These are phyloP conservation scores for Alloscopus bannaensis DNA, from an alignment of 2,888 invertebrate genomes.

Conservation along the genomic window DNA sequence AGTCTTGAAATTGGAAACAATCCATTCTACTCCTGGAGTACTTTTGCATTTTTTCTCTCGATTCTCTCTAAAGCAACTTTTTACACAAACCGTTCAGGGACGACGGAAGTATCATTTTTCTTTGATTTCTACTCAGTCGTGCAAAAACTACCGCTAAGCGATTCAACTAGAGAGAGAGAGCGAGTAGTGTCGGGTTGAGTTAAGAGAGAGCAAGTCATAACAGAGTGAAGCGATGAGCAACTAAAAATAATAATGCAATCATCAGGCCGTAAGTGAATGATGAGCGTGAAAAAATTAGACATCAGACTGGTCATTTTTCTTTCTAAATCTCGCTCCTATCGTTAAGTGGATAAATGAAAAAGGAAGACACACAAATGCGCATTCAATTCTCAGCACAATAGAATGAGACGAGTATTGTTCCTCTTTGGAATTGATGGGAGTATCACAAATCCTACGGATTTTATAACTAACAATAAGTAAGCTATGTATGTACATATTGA, in stretches of 20 bases:
- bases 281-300: conserved; percentile 60
- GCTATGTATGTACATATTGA: too few relatives aligned
- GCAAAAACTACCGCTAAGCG: too few relatives aligned
- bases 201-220: conserved; percentile 24
- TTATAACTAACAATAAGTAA: too few relatives aligned
- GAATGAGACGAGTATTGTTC: conserved; percentile 18
- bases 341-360: conserved; percentile 55
- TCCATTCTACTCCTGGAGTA: conserved; percentile 58
- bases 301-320: conserved; percentile 54
- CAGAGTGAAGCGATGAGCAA: conserved; percentile 35
- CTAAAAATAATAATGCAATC: conserved; percentile 53
- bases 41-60: conserved; percentile 31
- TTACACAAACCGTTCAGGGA: conserved; percentile 37
- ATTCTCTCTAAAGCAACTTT: conserved; percentile 52
- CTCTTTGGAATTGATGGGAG: too few relatives aligned
- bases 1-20: conserved; percentile 69
- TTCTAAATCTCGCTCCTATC: conserved; percentile 56
- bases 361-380: conserved; percentile 41
- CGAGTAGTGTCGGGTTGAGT: background rate
- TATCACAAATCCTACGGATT: too few relatives aligned
- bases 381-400: conserved; percentile 19
- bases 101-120: conserved; percentile 42
- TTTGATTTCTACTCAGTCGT: conserved; percentile 48
- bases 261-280: conserved; percentile 56
- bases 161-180: too few relatives aligned